Conservation (phyloP, 2,888 invertebrate species). For the Torymus aiolomorphi region DNA sequence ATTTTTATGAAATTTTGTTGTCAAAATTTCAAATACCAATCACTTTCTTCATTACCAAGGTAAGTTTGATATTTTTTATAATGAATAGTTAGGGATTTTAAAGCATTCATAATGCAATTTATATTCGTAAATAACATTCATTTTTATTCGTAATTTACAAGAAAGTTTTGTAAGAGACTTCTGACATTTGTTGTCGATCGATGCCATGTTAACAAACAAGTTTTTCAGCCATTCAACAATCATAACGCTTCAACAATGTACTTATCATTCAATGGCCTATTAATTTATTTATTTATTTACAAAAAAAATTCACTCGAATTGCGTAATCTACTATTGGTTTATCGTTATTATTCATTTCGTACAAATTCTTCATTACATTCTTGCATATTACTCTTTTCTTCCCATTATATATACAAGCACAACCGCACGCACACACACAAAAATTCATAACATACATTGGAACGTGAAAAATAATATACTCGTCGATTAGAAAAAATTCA, state of each 20-base stretch:
- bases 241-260: conserved; percentile 22
- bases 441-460: conserved; percentile 10
- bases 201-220: conserved; percentile 30
- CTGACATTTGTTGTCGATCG: conserved; percentile 5
- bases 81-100: conserved; percentile 14
- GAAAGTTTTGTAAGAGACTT: conserved; percentile 26
- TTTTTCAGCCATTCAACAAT: conserved; percentile 1
- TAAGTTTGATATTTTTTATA: conserved; percentile 7
- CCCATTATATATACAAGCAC: background rate
- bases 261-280: conserved; percentile 4
- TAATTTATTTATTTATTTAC: conserved; percentile 38
- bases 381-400: conserved; percentile 9
- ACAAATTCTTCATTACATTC: background rate
- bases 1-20: no score
- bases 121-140: conserved; percentile 26
- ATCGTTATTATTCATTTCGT: background rate
- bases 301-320: conserved; percentile 23
- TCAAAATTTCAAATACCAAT: no score
- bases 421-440: conserved; percentile 6
- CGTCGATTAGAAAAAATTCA: conserved; percentile 12
- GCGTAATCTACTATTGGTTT: conserved; percentile 4
- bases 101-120: conserved; percentile 9
- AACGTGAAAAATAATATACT: conserved; percentile 25
- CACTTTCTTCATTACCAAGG: background rate
- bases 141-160: conserved; percentile 44